Percentiles rank a stretch among this genome's conserved stretches.
phyloP scores from a whole-genome alignment of 2,888 invertebrate species.

The Anodontia alba region DNA sequence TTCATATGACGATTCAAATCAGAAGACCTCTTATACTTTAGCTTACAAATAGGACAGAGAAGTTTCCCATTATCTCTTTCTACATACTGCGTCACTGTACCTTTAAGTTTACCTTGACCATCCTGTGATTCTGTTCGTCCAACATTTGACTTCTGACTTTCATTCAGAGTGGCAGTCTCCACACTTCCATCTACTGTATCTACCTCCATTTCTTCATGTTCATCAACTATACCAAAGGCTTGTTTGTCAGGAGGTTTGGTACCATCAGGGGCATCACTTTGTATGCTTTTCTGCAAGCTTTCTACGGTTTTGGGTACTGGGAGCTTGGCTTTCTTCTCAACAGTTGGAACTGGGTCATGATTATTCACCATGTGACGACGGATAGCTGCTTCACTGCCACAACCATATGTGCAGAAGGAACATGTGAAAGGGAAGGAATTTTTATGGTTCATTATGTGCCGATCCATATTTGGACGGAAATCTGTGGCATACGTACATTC shows the following conservation, averaged over 20 bases:
- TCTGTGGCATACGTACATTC: constrained; percentile 97
- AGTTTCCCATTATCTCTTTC: constrained; percentile 60
- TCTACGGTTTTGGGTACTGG: constrained; percentile 30
- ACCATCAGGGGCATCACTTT: neutral
- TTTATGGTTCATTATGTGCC: constrained; percentile 89
- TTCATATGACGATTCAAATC: constrained; percentile 83
- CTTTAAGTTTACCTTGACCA: neutral
- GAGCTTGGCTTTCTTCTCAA: constrained; percentile 33
- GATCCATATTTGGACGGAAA: constrained; percentile 95
- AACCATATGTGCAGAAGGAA: constrained; percentile 78
- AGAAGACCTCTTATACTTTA: constrained; percentile 78
- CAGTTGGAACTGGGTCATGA: constrained; percentile 56
- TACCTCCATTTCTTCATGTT: neutral
- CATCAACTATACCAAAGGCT: neutral
- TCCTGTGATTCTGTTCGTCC: neutral
- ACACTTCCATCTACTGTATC: constrained; percentile 2
- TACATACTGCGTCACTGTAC: constrained; percentile 44
- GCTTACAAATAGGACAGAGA: constrained; percentile 68
- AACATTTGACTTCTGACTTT: too few relatives aligned
- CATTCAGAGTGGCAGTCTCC: neutral
- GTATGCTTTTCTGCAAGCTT: neutral
- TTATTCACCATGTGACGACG: constrained; percentile 79
- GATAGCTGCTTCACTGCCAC: constrained; percentile 78
- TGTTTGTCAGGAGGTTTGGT: neutral
- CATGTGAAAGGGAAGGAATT: constrained; percentile 73